These are phyloP conservation scores for Andrena bucephala DNA, from an alignment of 2,888 invertebrate genomes.

Conservation along the genomic window DNA sequence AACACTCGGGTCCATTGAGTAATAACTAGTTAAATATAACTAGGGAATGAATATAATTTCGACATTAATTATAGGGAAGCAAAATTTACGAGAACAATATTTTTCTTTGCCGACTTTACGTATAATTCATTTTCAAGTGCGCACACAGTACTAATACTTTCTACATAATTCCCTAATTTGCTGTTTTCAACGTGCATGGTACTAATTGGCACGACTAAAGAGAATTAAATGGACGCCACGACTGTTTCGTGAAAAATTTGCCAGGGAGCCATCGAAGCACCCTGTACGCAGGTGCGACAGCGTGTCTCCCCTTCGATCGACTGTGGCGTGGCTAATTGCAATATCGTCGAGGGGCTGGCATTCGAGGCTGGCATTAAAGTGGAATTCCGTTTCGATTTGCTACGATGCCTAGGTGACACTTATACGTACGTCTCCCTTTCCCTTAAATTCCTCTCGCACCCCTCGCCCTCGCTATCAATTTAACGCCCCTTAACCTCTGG, in stretches of 20 bases:
- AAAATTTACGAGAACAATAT: too few relatives aligned
- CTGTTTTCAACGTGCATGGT: neutral
- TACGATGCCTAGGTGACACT: constrained; percentile 44
- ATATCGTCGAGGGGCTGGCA: constrained; percentile 69
- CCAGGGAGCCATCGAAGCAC: constrained; percentile 19
- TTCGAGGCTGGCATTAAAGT: constrained; percentile 68
- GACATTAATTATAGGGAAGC: too few relatives aligned
- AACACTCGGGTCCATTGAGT: too few relatives aligned
- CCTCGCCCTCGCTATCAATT: constrained; percentile 19
- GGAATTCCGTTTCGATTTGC: constrained; percentile 69
- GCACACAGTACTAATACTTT: too few relatives aligned
- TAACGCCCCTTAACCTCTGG: constrained; percentile 28
- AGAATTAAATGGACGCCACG: neutral
- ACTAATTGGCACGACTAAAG: neutral
- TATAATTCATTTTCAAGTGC: too few relatives aligned
- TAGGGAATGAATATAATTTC: too few relatives aligned
- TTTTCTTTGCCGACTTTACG: too few relatives aligned
- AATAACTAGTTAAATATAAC: too few relatives aligned
- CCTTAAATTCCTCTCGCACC: neutral
- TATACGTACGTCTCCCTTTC: constrained; percentile 21
- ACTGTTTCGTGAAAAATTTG: neutral
- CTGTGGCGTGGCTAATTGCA: constrained; percentile 75
- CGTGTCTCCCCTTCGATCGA: constrained; percentile 64
- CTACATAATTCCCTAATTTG: too few relatives aligned
- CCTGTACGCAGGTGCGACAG: constrained; percentile 45